Base-by-base conservation (phyloP, 2,797 vertebrate genomes). In the Cryptoprocta ferox region DNA sequence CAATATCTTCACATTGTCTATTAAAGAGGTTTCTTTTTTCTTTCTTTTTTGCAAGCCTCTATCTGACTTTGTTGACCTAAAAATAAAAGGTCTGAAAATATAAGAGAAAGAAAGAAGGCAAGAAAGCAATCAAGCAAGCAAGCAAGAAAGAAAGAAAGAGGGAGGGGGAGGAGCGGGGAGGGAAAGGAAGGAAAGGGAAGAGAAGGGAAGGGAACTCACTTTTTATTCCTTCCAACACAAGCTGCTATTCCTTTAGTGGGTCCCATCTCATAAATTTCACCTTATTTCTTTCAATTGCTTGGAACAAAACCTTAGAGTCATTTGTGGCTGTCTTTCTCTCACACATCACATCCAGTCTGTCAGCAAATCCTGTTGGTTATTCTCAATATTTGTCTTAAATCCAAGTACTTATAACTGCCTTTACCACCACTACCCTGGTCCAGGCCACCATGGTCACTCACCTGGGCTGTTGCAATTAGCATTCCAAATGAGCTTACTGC, bases 61-160 rank as follows among this genome's bases (percentile, higher is more conserved):
- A 48, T 81, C 32, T 42, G 53, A 91, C 35, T 96, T 93, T 93
- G 48, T 78, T 73, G 59, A 91, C 59, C 61, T 91, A 76, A 96
- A 95, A 88, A 84, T 48, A 76, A 75, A 92, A 91, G 18, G n/a
- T 39, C 50, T 78, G 26, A 56, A 53, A 82, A 85, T 1, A 59
- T 18, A 75, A 15, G 14, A 73, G 68, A 6, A 70, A 37, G 68
- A 9, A 66, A 66, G n/a, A 10, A 26, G 24, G 9, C 24, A 61
- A 14, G 61, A 63, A 63, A 63, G 61, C 28, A 63, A 32, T 3
- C 21, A 61, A 63, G 12, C 11, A 63, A 45, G 42, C 42, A 45
- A 45, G 42, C 8, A 45, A 65, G 13, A 15, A 15, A 32, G 14
- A 32, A 32, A 15, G 63, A 28, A 28, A 28, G 0, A 14, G 13